A percentile compares a stretch with the other conserved stretches of the same genome.
phyloP scores from a whole-genome alignment of 2,888 invertebrate species.

The Noctua fimbriata region DNA sequence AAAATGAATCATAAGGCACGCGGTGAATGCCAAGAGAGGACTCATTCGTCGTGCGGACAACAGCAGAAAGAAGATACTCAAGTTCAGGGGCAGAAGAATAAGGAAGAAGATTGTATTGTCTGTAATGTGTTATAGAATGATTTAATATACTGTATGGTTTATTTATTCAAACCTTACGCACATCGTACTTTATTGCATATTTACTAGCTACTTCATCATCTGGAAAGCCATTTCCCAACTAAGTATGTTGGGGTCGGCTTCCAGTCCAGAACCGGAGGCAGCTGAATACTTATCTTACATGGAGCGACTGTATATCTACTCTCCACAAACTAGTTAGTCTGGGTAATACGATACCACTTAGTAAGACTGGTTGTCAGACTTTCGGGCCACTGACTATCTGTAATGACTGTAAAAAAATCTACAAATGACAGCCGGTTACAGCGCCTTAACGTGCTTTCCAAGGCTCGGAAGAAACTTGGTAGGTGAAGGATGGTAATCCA shows the following conservation, averaged over 20 bases:
- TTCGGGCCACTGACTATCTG: no score
- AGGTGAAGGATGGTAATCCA: no score
- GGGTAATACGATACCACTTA: neutral
- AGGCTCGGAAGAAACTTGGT: no score
- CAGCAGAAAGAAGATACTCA: constrained; percentile 32
- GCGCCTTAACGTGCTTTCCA: no score
- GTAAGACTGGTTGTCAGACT: neutral
- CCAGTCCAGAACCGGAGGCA: neutral
- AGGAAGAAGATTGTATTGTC: constrained; percentile 1
- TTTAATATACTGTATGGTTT: neutral
- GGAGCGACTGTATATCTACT: neutral
- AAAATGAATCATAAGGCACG: constrained; percentile 98
- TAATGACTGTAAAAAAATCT: neutral
- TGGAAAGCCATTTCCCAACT: neutral
- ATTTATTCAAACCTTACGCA: neutral
- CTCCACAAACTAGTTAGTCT: neutral
- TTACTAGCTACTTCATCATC: neutral
- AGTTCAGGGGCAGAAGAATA: neutral
- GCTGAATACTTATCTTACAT: neutral
- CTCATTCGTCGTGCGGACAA: constrained; percentile 79
- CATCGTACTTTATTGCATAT: neutral
- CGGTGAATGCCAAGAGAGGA: constrained; percentile 99
- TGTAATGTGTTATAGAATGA: neutral
- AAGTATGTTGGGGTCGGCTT: neutral
- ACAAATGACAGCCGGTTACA: no score